Evolutionary conservation across 2,888 invertebrate species (phyloP), one percentile per base, ranked within the genome.

Genomic region (Ormia ochracea): DNA sequence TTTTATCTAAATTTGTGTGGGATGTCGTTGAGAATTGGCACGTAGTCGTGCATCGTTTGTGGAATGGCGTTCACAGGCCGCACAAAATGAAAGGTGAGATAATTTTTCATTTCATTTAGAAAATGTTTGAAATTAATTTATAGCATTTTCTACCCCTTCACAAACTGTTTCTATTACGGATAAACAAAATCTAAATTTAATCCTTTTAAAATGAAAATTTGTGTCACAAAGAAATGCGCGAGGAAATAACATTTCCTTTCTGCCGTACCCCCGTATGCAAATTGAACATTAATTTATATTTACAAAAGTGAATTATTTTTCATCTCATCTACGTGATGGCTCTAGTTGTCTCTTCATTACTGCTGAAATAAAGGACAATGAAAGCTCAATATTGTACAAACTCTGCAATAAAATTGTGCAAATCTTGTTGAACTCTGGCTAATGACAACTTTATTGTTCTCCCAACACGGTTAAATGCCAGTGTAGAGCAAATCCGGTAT

Each of bases 261-360:
- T 12, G 3, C 10, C 21, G 5, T 43, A 19, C 41, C 7, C 10
- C 54, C n/a, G 10, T 66, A 70, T 68, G 61, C 50, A 80, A 80
- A 76, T 80, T 68, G 61, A 76, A 61, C 79, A 75, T 79, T 79
- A 43, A 75, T 79, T 79, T 79, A 61, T 48, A 79, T 79, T 79
- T 79, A 66, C 56, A 26, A 23, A 23, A 52, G 28, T 65, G 14
- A 50, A 50, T 41, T 31, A 61, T 38, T 58, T 26, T 45, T 9
- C 58, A 50, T 63, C 36, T 54, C 48, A 17, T 21, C 17, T 72
- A 80, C 80, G 80, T 80, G 76, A n/a, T 43, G 70, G 63, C 36
- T 68, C 75, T 31, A 61, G 21, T 45, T 66, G 36, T 52, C 59
- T 6, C 36, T 45, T 52, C 31, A 54, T 45, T 65, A 43, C 63